Conservation (phyloP, 2,113 vertebrate genomes). For the Cochlearius cochlearius region DNA sequence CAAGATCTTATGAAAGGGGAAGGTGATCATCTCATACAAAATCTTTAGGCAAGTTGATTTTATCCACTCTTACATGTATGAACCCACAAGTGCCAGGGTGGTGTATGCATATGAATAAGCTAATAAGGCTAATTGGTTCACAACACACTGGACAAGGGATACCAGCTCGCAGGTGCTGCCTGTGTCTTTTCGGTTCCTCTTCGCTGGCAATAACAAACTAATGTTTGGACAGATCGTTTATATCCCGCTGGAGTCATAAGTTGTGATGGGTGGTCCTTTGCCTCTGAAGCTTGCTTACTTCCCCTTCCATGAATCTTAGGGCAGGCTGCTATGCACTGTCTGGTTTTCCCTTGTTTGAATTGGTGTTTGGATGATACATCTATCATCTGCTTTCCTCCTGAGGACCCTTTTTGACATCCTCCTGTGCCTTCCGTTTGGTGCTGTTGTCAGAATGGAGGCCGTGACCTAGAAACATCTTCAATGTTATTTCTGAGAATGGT, state of each 20-base stretch:
- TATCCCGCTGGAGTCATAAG: background rate
- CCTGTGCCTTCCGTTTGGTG: accelerated
- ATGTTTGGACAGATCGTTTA: background rate
- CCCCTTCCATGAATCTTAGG: background rate
- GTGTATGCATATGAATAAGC: background rate
- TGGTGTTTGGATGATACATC: too few species aligned
- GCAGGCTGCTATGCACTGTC: background rate
- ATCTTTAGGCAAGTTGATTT: background rate
- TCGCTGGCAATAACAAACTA: background rate
- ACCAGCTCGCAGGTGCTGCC: accelerated
- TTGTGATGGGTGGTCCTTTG: background rate
- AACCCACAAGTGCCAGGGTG: background rate
- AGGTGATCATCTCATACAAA: background rate
- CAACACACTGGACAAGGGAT: background rate
- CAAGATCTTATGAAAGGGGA: background rate
- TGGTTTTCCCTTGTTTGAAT: background rate
- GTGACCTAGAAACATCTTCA: background rate
- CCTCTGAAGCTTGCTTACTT: background rate
- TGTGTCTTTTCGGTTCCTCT: background rate
- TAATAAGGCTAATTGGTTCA: background rate
- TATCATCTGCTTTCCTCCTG: background rate
- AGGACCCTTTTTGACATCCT: background rate
- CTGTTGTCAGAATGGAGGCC: background rate
- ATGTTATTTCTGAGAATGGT: background rate
- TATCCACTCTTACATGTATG: accelerated